Evolutionary conservation across 2,888 invertebrate genomes (phyloP).

Genomic region (Nemapogon koenigi): DNA sequence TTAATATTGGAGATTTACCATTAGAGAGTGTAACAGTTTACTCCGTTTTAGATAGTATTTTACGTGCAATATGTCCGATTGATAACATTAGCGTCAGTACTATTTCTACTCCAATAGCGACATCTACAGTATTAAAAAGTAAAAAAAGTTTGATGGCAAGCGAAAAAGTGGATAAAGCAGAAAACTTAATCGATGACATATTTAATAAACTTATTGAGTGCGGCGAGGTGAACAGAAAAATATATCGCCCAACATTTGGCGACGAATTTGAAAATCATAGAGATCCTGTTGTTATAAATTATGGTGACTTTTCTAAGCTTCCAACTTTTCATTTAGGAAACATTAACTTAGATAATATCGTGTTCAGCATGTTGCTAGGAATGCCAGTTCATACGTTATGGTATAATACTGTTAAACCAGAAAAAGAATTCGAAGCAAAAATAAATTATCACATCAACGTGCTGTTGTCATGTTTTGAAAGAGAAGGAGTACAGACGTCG

Average conservation of each 20-base stretch:
- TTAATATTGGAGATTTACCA: conserved; percentile 30
- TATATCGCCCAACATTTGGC: conserved; percentile 41
- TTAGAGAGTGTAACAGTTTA: conserved; percentile 41
- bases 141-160: conserved; percentile 12
- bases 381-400: conserved; percentile 45
- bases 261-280: conserved; percentile 41
- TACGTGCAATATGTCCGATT: conserved; percentile 29
- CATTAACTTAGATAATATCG: conserved; percentile 37
- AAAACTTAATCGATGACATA: conserved; percentile 33
- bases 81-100: background rate
- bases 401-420: conserved; percentile 24
- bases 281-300: conserved; percentile 38
- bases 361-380: conserved; percentile 30
- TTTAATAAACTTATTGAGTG: conserved; percentile 36
- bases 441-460: conserved; percentile 46
- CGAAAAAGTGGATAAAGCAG: conserved; percentile 28
- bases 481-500: conserved; percentile 39
- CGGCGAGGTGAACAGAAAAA: conserved; percentile 32
- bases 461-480: conserved; percentile 43
- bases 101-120: background rate
- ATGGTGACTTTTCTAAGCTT: conserved; percentile 39
- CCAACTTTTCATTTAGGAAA: conserved; percentile 44
- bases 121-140: background rate
- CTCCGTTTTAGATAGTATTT: conserved; percentile 38
- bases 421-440: conserved; percentile 37